Percentiles rank a stretch among this genome's conserved stretches.
These are phyloP conservation scores for Diorhabda carinulata DNA, from an alignment of 1,140 invertebrate species.

Conservation along the genomic window DNA sequence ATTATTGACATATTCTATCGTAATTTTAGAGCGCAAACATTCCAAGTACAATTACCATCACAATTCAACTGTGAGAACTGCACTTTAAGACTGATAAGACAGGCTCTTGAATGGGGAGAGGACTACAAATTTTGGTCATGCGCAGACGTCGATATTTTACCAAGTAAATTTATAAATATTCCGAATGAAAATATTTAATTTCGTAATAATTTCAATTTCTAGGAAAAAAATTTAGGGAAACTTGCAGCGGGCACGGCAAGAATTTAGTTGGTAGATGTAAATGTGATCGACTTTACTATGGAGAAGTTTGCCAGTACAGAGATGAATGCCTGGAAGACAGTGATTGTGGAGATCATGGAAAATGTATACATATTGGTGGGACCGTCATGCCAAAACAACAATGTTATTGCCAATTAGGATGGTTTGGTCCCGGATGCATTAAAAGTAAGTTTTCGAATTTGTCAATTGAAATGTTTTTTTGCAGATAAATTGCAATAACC, in stretches of 20 bases:
- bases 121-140: constrained; percentile 92
- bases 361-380: constrained; percentile 74
- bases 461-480: too few species aligned
- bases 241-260: constrained; percentile 77
- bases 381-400: constrained; percentile 76
- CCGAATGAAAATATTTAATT: constrained; percentile 13
- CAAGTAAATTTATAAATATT: constrained; percentile 47
- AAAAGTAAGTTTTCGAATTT: constrained; percentile 58
- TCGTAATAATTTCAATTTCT: constrained; percentile 23
- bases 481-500: too few species aligned
- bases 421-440: constrained; percentile 74
- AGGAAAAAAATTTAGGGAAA: constrained; percentile 72
- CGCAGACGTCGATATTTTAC: constrained; percentile 85
- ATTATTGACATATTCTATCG: too few species aligned
- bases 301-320: constrained; percentile 75
- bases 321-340: constrained; percentile 78
- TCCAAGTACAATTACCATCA: constrained; percentile 71
- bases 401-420: constrained; percentile 86
- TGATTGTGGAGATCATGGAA: constrained; percentile 81
- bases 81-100: constrained; percentile 79
- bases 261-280: constrained; percentile 73
- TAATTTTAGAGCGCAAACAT: constrained; percentile 70
- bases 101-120: constrained; percentile 84
- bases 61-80: constrained; percentile 86
- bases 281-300: constrained; percentile 78